Evolutionary conservation across 2,888 invertebrate species (phyloP).

Genomic region (Cerastoderma edule): DNA sequence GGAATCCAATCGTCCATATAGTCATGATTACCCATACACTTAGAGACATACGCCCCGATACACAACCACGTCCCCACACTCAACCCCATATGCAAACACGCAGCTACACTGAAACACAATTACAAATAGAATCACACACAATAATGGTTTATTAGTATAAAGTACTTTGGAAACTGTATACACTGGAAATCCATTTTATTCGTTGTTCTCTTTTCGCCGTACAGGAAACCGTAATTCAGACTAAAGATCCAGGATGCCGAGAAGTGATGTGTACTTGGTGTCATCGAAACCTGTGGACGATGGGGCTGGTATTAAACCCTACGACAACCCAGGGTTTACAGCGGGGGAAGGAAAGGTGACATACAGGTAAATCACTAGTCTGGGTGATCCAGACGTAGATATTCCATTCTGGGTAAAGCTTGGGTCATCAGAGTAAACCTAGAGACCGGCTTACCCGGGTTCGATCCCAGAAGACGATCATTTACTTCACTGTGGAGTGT

Average conservation of each 20-base stretch:
- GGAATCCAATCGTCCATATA: too few species aligned
- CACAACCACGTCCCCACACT: background rate
- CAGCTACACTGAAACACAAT: background rate
- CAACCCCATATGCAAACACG: background rate
- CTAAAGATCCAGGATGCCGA: conserved; percentile 7
- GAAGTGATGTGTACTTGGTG: conserved; percentile 48
- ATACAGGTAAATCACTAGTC: conserved; percentile 45
- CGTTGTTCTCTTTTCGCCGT: background rate
- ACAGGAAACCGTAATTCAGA: background rate
- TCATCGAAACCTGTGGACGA: conserved; percentile 26
- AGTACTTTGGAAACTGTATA: too few species aligned
- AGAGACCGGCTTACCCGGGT: background rate
- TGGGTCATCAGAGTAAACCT: too few species aligned
- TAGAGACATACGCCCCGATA: too few species aligned
- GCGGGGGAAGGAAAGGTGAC: conserved; percentile 15
- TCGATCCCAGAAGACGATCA: background rate
- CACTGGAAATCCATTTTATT: background rate
- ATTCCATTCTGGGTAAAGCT: too few species aligned
- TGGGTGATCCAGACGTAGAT: too few species aligned
- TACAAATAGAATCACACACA: background rate
- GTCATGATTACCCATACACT: too few species aligned
- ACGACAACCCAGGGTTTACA: conserved; percentile 34
- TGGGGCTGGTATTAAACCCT: background rate
- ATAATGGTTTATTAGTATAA: too few species aligned
- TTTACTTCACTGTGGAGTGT: background rate